Percentiles rank a stretch among this genome's conserved stretches.
Evolutionary conservation across 2,113 vertebrate genomes (phyloP).

Genomic region (Callaeas wilsoni): DNA sequence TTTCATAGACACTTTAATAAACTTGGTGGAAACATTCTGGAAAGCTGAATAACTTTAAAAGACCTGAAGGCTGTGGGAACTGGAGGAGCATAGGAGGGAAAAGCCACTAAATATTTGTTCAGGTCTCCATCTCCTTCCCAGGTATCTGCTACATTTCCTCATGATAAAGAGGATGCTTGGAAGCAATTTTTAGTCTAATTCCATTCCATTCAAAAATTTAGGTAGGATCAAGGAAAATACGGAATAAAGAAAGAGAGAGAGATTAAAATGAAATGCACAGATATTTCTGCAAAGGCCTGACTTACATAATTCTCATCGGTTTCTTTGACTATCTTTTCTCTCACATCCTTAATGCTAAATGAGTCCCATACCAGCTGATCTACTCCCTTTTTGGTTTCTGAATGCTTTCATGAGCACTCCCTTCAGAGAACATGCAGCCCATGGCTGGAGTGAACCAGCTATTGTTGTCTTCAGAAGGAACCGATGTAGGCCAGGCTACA

Average conservation of each 20-base stretch:
- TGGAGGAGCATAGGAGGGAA: not conserved
- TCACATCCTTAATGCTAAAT: not conserved
- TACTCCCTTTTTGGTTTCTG: not conserved
- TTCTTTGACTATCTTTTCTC: not conserved
- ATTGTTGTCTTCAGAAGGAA: not conserved
- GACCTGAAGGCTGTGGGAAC: not conserved
- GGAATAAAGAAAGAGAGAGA: not conserved
- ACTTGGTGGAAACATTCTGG: not conserved
- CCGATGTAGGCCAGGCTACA: rapidly evolving
- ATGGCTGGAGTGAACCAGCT: not conserved
- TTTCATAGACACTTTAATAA: not conserved
- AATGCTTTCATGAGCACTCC: not conserved
- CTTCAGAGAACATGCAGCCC: not conserved
- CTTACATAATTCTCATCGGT: not conserved
- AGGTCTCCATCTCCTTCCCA: rapidly evolving
- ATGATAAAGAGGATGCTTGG: not conserved
- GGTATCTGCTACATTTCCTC: not conserved
- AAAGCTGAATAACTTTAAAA: not conserved
- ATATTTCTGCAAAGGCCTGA: not conserved
- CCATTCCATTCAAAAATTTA: not conserved
- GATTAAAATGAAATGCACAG: not conserved
- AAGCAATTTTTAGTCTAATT: not conserved
- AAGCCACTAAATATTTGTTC: not conserved
- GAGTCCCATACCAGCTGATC: not conserved
- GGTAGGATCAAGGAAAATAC: not conserved